Evolutionary conservation across 1,140 invertebrate genomes (phyloP).

Genomic region (Papilio helenus): DNA sequence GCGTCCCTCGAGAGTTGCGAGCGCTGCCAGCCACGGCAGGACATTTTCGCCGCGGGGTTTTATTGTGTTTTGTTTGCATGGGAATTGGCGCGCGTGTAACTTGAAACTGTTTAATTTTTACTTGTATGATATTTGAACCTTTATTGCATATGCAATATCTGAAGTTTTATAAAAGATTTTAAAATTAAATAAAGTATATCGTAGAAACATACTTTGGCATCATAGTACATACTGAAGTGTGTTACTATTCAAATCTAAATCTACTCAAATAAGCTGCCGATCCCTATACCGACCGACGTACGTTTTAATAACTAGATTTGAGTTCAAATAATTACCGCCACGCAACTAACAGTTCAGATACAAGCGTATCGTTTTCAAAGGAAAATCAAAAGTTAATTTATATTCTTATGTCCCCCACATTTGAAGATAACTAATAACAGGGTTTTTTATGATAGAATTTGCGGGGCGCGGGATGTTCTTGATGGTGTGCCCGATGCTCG

Average conservation of each 20-base stretch:
- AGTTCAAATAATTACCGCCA: not conserved
- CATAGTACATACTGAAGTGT: too few species aligned
- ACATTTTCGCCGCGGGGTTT: constrained; percentile 18
- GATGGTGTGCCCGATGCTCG: not conserved
- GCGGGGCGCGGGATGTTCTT: constrained; percentile 31
- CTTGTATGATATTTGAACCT: not conserved
- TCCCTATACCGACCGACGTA: too few species aligned
- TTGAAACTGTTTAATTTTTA: constrained; percentile 6
- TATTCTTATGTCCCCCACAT: constrained; percentile 17
- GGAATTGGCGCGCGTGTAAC: constrained; percentile 2
- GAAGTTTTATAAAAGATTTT: not conserved
- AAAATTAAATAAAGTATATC: too few species aligned
- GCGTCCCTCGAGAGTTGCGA: constrained; percentile 1
- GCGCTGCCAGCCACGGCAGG: not conserved
- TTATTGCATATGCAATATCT: not conserved
- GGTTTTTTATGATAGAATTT: constrained; percentile 36
- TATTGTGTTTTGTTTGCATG: constrained; percentile 25
- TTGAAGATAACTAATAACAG: constrained; percentile 27
- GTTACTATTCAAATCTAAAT: not conserved
- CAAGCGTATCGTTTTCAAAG: constrained; percentile 5
- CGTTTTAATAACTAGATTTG: not conserved
- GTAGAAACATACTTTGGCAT: too few species aligned
- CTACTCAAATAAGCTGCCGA: not conserved
- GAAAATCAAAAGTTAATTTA: constrained; percentile 23
- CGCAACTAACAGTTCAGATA: not conserved